Evolutionary conservation across 2,797 vertebrate genomes (phyloP).

Genomic region (Hephaestus fuliginosus): DNA sequence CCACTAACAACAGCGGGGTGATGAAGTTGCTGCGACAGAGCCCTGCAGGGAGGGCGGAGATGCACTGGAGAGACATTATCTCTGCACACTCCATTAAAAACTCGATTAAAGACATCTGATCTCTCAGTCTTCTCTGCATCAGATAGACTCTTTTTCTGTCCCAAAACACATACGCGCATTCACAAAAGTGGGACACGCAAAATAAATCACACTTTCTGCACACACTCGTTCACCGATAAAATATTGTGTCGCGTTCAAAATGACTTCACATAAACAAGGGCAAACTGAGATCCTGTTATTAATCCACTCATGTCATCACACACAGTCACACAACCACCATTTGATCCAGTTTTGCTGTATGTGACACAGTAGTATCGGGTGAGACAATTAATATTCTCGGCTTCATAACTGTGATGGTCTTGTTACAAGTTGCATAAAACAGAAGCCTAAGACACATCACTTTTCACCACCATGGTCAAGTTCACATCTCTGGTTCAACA

Average conservation of each 20-base stretch:
- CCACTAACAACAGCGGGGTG: constrained; percentile 10
- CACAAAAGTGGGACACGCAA: background rate
- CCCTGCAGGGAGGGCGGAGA: constrained; percentile 55
- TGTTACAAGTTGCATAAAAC: background rate
- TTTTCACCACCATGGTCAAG: background rate
- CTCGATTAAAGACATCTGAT: constrained; percentile 10
- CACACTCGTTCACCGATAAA: background rate
- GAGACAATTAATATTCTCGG: background rate
- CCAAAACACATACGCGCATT: constrained; percentile 1
- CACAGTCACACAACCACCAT: background rate
- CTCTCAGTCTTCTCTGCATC: background rate
- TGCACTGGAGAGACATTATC: constrained; percentile 21
- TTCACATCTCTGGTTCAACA: constrained; percentile 12
- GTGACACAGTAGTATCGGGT: background rate
- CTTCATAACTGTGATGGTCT: background rate
- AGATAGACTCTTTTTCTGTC: background rate
- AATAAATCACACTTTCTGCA: constrained; percentile 1
- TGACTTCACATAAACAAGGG: constrained; percentile 5
- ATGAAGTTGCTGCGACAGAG: constrained; percentile 21
- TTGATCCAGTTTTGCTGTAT: background rate
- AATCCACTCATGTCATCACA: background rate
- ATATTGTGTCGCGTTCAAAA: background rate
- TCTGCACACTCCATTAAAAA: constrained; percentile 31
- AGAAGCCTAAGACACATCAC: background rate
- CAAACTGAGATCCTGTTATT: background rate